Evolutionary conservation across 2,113 vertebrate species (phyloP).

Genomic region (Zosterops hypoxanthus): DNA sequence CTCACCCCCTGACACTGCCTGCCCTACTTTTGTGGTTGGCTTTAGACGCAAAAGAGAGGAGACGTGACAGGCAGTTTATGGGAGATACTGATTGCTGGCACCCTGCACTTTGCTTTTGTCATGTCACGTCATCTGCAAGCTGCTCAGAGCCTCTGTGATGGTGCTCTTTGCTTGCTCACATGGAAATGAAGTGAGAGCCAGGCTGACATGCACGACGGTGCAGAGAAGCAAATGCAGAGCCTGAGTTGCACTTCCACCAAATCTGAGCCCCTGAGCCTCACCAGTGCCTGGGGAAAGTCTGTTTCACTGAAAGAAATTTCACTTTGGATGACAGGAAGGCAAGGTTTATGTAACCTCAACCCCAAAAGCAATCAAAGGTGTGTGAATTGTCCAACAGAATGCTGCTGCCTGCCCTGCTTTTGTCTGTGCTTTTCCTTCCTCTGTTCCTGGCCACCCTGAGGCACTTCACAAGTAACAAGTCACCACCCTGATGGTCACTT

Average conservation of each 20-base stretch:
- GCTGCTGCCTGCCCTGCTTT: neutral
- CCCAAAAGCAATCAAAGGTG: neutral
- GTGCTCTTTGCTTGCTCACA: constrained; percentile 31
- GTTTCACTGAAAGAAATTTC: neutral
- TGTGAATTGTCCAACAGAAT: neutral
- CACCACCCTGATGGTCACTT: neutral
- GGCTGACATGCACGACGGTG: neutral
- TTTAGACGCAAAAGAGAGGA: neutral
- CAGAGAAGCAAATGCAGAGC: neutral
- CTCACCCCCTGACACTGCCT: neutral
- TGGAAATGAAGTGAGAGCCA: constrained; percentile 23
- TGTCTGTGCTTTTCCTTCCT: neutral
- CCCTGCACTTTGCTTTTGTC: constrained; percentile 44
- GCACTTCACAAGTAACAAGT: neutral
- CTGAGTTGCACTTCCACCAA: neutral
- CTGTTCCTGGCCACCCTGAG: neutral
- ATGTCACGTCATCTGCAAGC: constrained; percentile 1
- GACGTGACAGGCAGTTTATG: neutral
- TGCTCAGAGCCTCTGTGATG: neutral
- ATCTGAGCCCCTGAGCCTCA: neutral
- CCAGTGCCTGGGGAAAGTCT: neutral
- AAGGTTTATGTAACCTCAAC: neutral
- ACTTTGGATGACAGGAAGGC: neutral
- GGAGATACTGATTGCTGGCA: neutral
- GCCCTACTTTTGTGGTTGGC: neutral